phyloP scores from a whole-genome alignment of 2,113 vertebrate species.

The Spheniscus mendiculus region DNA sequence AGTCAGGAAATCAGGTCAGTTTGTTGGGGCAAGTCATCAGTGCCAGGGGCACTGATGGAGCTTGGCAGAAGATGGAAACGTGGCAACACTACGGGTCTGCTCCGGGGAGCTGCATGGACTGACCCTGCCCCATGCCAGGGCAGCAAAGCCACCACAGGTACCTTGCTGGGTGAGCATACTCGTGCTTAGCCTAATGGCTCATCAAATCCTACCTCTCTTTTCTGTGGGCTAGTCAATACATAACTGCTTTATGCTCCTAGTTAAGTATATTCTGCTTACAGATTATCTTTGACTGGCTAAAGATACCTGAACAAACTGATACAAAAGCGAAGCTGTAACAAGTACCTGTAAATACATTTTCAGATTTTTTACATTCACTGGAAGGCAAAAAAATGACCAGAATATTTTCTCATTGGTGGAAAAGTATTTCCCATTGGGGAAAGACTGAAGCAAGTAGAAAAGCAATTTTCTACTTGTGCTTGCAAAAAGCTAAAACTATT shows the following conservation, averaged over 20 bases:
- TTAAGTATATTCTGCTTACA: background rate
- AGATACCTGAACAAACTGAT: background rate
- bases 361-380: background rate
- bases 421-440: background rate
- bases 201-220: background rate
- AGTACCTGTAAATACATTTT: background rate
- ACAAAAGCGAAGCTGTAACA: background rate
- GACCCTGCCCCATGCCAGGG: background rate
- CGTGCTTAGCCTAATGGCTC: background rate
- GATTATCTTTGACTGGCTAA: background rate
- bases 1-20: background rate
- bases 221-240: background rate
- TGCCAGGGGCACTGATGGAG: background rate
- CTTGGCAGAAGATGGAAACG: fast-evolving
- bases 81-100: background rate
- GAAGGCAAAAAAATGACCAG: background rate
- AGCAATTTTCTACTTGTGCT: background rate
- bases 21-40: background rate
- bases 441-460: background rate
- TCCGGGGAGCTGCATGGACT: background rate
- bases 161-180: background rate
- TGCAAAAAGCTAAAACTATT: background rate
- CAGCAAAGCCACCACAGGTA: background rate
- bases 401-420: background rate
- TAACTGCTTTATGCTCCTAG: background rate